A percentile compares a stretch with the other conserved stretches of the same genome.
phyloP scores from a whole-genome alignment of 1,140 invertebrate genomes.

The Dermatophagoides farinae region DNA sequence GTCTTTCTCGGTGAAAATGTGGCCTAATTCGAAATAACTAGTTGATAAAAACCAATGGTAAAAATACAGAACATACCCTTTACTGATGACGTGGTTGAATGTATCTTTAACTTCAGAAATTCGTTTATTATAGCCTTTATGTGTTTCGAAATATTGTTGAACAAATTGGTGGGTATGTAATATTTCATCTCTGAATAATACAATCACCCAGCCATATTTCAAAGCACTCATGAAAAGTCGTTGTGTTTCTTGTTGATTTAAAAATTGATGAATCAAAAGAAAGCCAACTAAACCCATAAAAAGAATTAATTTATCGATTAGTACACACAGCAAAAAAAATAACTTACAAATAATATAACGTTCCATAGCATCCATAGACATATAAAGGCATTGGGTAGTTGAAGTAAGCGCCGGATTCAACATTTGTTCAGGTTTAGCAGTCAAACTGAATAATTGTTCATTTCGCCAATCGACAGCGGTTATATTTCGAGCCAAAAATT shows the following conservation, averaged over 20 bases:
- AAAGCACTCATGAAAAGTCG: conserved; percentile 78
- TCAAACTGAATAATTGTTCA: conserved; percentile 78
- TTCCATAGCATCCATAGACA: conserved; percentile 84
- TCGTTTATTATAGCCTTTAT: conserved; percentile 82
- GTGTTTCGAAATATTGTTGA: conserved; percentile 72
- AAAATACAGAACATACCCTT: conserved; percentile 35
- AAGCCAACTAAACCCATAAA: conserved; percentile 47
- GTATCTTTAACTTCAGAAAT: conserved; percentile 85
- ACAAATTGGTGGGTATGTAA: conserved; percentile 86
- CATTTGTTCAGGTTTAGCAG: conserved; percentile 70
- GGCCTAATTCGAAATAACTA: conserved; percentile 28
- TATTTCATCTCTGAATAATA: conserved; percentile 90
- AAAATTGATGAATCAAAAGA: conserved; percentile 62
- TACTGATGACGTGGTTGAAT: conserved; percentile 66
- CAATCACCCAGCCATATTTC: conserved; percentile 78
- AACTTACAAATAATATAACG: conserved; percentile 70
- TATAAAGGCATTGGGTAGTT: conserved; percentile 61
- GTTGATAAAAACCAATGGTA: conserved; percentile 5
- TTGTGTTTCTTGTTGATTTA: conserved; percentile 47
- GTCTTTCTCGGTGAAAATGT: conserved; percentile 69
- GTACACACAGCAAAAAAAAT: conserved; percentile 11
- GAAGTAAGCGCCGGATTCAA: conserved; percentile 84
- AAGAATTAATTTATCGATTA: conserved; percentile 5
- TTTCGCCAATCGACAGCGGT: conserved; percentile 74
- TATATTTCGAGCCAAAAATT: conserved; percentile 73